Conservation (phyloP, 2,888 invertebrate genomes). For the Pogonocherus hispidulus region DNA sequence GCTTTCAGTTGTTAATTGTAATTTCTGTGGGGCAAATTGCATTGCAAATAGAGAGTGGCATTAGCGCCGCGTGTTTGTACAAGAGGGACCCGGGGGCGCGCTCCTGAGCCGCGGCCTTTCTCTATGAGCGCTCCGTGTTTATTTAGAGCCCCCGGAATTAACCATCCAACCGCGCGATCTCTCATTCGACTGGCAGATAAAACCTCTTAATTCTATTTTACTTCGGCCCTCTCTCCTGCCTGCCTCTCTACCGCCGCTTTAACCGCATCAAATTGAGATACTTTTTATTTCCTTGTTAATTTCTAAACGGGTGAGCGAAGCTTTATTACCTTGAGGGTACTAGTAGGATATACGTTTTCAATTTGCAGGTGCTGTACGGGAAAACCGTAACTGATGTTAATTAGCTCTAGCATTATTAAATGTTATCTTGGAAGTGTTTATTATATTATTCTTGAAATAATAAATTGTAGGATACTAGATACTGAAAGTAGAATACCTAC, state of each 20-base stretch:
- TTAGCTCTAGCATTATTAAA: not conserved
- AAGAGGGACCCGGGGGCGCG: slow-evolving; percentile 55
- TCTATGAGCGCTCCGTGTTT: slow-evolving; percentile 59
- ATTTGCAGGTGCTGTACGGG: slow-evolving; percentile 5
- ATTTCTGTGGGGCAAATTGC: slow-evolving; percentile 65
- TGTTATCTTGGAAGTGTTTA: not conserved
- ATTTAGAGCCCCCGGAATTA: slow-evolving; percentile 67
- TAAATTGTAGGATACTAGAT: too few relatives aligned
- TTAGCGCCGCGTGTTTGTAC: slow-evolving; percentile 62
- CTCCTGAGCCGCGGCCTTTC: slow-evolving; percentile 49
- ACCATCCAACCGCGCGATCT: slow-evolving; percentile 63
- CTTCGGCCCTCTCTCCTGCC: slow-evolving; percentile 51
- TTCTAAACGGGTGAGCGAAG: slow-evolving; percentile 22
- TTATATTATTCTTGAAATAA: not conserved
- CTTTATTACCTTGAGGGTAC: slow-evolving; percentile 21
- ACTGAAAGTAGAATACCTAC: too few relatives aligned
- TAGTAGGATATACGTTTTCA: slow-evolving; percentile 16
- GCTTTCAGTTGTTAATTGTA: slow-evolving; percentile 66
- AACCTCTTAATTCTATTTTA: slow-evolving; percentile 64
- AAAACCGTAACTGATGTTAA: too few relatives aligned
- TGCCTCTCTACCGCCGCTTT: slow-evolving; percentile 27
- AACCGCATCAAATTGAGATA: slow-evolving; percentile 28
- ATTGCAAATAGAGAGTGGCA: slow-evolving; percentile 54
- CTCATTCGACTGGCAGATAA: slow-evolving; percentile 65
- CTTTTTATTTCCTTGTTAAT: slow-evolving; percentile 35